phyloP scores from a whole-genome alignment of 2,888 invertebrate genomes.

The Nomada goodeniana region DNA sequence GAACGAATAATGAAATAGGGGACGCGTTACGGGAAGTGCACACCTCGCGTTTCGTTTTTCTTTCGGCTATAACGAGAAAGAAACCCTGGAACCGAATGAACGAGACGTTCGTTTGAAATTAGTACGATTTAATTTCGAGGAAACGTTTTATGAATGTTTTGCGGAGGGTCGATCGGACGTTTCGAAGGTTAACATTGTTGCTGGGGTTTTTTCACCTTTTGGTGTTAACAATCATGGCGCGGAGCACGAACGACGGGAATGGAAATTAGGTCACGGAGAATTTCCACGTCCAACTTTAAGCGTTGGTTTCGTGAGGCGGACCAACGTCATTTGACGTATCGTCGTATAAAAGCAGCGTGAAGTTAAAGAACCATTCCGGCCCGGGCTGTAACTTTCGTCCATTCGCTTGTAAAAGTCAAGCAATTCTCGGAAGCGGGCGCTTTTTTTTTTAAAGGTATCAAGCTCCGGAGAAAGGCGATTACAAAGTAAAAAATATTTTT shows the following conservation, averaged over 20 bases:
- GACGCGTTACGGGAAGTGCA: neutral
- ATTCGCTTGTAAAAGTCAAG: constrained; percentile 71
- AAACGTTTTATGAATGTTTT: neutral
- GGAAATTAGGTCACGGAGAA: constrained; percentile 30
- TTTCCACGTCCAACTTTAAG: constrained; percentile 36
- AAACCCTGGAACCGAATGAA: neutral
- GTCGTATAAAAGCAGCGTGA: constrained; percentile 73
- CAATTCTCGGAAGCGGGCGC: constrained; percentile 56
- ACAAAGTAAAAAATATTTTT: constrained; percentile 39
- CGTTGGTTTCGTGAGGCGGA: constrained; percentile 50
- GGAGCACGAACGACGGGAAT: neutral
- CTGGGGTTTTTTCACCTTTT: no score
- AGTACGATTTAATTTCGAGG: no score
- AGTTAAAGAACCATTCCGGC: constrained; percentile 66
- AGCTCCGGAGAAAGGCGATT: constrained; percentile 55
- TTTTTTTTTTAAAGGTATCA: constrained; percentile 41
- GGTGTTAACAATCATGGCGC: neutral
- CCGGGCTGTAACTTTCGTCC: constrained; percentile 69
- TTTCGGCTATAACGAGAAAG: neutral
- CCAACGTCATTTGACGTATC: constrained; percentile 68
- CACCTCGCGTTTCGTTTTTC: neutral
- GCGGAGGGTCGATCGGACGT: neutral
- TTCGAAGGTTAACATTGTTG: no score
- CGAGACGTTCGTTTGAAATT: no score
- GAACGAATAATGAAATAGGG: neutral